phyloP scores from a whole-genome alignment of 1,140 invertebrate genomes.

The Aphaenogaster rudis region DNA sequence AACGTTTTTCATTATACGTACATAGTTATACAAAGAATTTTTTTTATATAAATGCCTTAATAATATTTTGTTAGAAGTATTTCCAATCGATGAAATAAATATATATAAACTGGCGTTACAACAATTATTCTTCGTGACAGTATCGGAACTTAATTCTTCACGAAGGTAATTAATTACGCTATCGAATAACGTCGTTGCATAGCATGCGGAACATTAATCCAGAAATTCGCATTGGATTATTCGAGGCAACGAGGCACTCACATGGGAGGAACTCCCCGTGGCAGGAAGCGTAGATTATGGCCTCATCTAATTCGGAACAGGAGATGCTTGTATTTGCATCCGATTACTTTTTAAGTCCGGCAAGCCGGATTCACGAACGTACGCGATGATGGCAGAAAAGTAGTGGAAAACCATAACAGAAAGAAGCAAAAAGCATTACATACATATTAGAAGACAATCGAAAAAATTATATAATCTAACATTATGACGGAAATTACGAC shows the following conservation, averaged over 20 bases:
- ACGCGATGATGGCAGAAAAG: neutral
- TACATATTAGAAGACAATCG: too few relatives aligned
- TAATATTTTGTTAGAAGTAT: neutral
- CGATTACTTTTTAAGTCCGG: slow-evolving; percentile 26
- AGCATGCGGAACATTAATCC: slow-evolving; percentile 70
- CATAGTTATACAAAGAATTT: neutral
- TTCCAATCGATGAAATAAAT: neutral
- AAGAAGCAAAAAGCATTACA: neutral
- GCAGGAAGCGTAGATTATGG: slow-evolving; percentile 67
- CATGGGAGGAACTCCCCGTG: slow-evolving; percentile 14
- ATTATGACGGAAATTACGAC: too few relatives aligned
- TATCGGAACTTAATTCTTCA: neutral
- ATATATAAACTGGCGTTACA: neutral
- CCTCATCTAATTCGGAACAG: slow-evolving; percentile 39
- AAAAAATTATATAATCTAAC: too few relatives aligned
- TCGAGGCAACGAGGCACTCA: slow-evolving; percentile 23
- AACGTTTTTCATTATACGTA: neutral
- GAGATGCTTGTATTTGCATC: slow-evolving; percentile 55
- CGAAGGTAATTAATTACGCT: slow-evolving; percentile 3
- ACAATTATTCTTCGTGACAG: neutral
- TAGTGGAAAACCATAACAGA: neutral
- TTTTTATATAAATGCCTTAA: neutral
- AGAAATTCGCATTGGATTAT: slow-evolving; percentile 76
- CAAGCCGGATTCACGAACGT: slow-evolving; percentile 4
- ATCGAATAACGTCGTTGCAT: slow-evolving; percentile 20